Base-by-base conservation (phyloP, 2,113 vertebrate genomes). In the Anolis carolinensis region DNA sequence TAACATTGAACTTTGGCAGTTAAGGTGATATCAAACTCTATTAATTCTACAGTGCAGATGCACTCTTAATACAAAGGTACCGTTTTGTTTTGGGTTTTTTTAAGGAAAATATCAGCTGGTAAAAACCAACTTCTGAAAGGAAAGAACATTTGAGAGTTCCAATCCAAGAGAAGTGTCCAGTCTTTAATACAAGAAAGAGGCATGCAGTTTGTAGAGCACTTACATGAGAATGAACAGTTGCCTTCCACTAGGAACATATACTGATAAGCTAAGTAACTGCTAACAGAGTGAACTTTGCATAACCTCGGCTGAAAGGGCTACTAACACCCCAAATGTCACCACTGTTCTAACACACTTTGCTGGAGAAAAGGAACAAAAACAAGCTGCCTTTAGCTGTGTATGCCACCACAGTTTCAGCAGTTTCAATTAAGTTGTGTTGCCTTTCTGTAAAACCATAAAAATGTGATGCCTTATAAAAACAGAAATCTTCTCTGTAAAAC, bases 261-360 rank as follows among this genome's bases (percentile, higher is more conserved):
- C 84, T 93, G 92, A 96, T 94, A 94, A 94, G 93, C 87, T 92
- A 92, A 94, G 92, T 94, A 91, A 92, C 92, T 93, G 92, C 91
- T 93, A 94, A 94, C 86, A 94, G 87, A 85, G 68, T 95, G 93
- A 95, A 95, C 95, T 95, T 87, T 84, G 65, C 86, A 84, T 92
- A 92, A 95, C 92, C 94, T 81, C 80, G 75, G 30, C 62, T 77
- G 87, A 92, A 87, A 87, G 87, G 88, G 86, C 25, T 87, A 11
- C 83, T 91, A 90, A 92, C 78, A 92, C 81, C 86, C 55, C 7
- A 81, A 90, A 94, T 88, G 83, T 89, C 90, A 36, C 65, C 87
- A 70, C 67, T 79, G 32, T 0, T 0, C 82, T 92, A 59, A 34
- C 84, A 79, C 55, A 52, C 39, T 25, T 36, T 63, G 25, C 55